Conservation (phyloP, 2,888 invertebrate species). For the Cheilosia urbana region DNA sequence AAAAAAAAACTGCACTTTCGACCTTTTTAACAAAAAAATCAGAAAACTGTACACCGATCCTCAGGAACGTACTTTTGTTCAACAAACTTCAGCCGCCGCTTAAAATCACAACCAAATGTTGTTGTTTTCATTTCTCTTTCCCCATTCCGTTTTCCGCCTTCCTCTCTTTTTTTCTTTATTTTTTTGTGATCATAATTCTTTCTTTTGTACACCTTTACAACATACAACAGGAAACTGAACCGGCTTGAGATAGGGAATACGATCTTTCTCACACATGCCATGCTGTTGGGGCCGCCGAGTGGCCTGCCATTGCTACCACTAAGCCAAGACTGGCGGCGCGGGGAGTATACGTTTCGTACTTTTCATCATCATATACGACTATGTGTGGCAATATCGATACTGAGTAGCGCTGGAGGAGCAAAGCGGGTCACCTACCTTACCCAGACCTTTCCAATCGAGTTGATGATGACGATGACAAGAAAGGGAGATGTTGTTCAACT, state of each 20-base stretch:
- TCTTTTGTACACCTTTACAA: constrained; percentile 71
- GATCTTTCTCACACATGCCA: constrained; percentile 75
- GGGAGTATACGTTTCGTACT: constrained; percentile 33
- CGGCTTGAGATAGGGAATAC: constrained; percentile 79
- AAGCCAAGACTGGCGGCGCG: constrained; percentile 22
- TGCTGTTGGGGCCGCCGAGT: constrained; percentile 36
- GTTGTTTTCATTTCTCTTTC: constrained; percentile 41
- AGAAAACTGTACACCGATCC: constrained; percentile 23
- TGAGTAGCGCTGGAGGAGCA: constrained; percentile 26
- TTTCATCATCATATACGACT: constrained; percentile 39
- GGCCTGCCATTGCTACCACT: constrained; percentile 12
- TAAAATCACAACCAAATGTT: constrained; percentile 57
- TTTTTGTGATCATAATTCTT: constrained; percentile 69
- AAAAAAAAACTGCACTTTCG: constrained; percentile 69
- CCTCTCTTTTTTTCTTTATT: constrained; percentile 17
- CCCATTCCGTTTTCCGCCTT: constrained; percentile 23
- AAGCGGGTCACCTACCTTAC: constrained; percentile 46
- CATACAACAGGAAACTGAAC: constrained; percentile 81
- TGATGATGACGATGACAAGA: constrained; percentile 52
- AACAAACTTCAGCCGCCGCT: constrained; percentile 64
- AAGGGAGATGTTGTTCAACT: constrained; percentile 54
- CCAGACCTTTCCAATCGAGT: constrained; percentile 54
- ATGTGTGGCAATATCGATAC: constrained; percentile 62
- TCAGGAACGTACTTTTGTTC: constrained; percentile 14
- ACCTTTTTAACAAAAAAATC: constrained; percentile 52